Evolutionary conservation across 2,888 invertebrate genomes (phyloP).

Genomic region (Callinectes sapidus): DNA sequence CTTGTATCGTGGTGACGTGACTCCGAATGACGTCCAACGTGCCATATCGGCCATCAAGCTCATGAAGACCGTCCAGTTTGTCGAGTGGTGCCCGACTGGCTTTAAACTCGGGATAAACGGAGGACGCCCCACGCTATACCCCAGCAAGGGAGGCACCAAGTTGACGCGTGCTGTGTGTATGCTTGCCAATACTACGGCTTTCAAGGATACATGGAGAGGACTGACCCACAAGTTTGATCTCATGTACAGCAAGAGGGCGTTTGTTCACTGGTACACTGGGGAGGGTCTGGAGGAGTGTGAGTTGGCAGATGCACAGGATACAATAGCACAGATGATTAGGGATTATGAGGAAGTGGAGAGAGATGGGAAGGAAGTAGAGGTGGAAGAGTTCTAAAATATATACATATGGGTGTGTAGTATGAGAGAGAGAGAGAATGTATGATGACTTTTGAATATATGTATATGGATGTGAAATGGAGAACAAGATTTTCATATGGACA

Average conservation of each 20-base stretch:
- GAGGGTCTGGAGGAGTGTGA: slow-evolving; percentile 78
- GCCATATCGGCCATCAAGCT: slow-evolving; percentile 88
- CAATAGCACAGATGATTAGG: slow-evolving; percentile 43
- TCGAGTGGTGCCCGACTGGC: slow-evolving; percentile 95
- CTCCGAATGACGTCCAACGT: slow-evolving; percentile 78
- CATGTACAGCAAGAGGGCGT: slow-evolving; percentile 97
- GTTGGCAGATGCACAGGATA: slow-evolving; percentile 76
- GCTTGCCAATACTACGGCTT: slow-evolving; percentile 94
- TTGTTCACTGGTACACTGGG: slow-evolving; percentile 90
- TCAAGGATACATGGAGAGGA: slow-evolving; percentile 97
- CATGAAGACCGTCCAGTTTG: slow-evolving; percentile 87
- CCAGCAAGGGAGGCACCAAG: slow-evolving; percentile 84
- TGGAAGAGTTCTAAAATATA: slow-evolving; percentile 8
- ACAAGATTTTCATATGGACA: background rate
- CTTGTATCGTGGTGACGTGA: slow-evolving; percentile 78
- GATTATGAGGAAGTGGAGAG: slow-evolving; percentile 60
- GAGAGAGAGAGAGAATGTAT: background rate
- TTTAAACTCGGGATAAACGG: slow-evolving; percentile 89
- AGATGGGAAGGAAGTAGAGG: slow-evolving; percentile 17
- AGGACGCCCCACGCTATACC: slow-evolving; percentile 84
- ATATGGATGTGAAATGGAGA: background rate
- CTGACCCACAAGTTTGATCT: slow-evolving; percentile 97
- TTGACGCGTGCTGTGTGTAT: slow-evolving; percentile 88
- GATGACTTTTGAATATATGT: background rate
- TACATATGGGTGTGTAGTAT: background rate